These are phyloP conservation scores for Cynoglossus semilaevis DNA, from an alignment of 2,113 vertebrate species.

Conservation along the genomic window DNA sequence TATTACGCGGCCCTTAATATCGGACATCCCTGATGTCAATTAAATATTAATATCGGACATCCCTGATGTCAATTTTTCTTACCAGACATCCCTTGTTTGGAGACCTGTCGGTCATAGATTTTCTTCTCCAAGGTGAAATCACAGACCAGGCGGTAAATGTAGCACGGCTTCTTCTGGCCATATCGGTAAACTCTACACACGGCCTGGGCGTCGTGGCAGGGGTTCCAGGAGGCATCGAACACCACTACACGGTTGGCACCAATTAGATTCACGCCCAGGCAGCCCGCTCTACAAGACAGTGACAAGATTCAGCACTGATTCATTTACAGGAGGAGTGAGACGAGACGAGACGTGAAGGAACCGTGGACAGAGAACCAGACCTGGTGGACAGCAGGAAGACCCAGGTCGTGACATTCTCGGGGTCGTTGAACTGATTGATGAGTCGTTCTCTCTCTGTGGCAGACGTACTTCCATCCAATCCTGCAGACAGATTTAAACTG, in stretches of 20 bases:
- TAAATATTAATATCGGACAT: no score
- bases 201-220: conserved; percentile 96
- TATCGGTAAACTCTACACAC: conserved; percentile 97
- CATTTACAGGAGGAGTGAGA: background rate
- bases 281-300: conserved; percentile 83
- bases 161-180: conserved; percentile 92
- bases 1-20: no score
- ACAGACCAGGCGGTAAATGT: conserved; percentile 95
- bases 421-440: conserved; percentile 98
- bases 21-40: no score
- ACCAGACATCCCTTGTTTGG: conserved; percentile 99
- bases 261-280: conserved; percentile 95
- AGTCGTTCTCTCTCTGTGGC: conserved; percentile 93
- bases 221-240: conserved; percentile 98
- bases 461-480: conserved; percentile 95
- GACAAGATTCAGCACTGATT: background rate
- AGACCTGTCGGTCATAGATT: conserved; percentile 98
- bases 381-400: conserved; percentile 96
- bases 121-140: conserved; percentile 98
- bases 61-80: conserved; percentile 24
- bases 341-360: background rate
- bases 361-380: conserved; percentile 41
- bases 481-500: conserved; percentile 63
- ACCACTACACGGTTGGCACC: conserved; percentile 97
- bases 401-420: conserved; percentile 84